These are phyloP conservation scores for Pseudochromis fuscus DNA, from an alignment of 2,797 vertebrate species.

Conservation along the genomic window DNA sequence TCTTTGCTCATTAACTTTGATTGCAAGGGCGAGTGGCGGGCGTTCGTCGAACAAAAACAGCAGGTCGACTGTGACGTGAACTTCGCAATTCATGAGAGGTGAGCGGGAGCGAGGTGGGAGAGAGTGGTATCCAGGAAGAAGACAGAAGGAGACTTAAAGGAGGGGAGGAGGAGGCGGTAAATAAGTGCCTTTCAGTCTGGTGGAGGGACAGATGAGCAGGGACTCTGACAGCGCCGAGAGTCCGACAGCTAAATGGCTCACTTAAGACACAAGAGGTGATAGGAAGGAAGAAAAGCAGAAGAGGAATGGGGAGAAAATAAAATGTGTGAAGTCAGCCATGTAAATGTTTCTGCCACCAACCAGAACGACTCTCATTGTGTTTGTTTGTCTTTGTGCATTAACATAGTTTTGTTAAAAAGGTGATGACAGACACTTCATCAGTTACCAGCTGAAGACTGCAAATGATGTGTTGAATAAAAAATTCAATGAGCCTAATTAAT, in stretches of 20 bases:
- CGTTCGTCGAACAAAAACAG: slow-evolving; percentile 56
- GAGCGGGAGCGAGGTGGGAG: slow-evolving; percentile 25
- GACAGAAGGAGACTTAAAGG: slow-evolving; percentile 28
- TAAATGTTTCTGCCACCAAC: slow-evolving; percentile 49
- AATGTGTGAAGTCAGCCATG: slow-evolving; percentile 48
- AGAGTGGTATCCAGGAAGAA: slow-evolving; percentile 34
- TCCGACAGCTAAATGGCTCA: slow-evolving; percentile 72
- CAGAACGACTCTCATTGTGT: slow-evolving; percentile 30
- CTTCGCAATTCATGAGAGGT: slow-evolving; percentile 48
- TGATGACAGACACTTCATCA: neutral
- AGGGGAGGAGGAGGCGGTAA: slow-evolving; percentile 50
- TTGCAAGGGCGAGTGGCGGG: slow-evolving; percentile 59
- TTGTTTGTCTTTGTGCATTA: slow-evolving; percentile 41
- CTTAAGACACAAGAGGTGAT: slow-evolving; percentile 60
- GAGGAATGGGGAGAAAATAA: slow-evolving; percentile 15
- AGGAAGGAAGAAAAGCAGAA: slow-evolving; percentile 46
- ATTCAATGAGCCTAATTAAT: neutral
- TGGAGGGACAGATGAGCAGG: slow-evolving; percentile 56
- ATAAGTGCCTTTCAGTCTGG: slow-evolving; percentile 70
- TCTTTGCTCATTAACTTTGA: slow-evolving; percentile 72
- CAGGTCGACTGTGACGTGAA: slow-evolving; percentile 57
- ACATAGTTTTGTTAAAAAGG: slow-evolving; percentile 40
- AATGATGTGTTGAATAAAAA: slow-evolving; percentile 1
- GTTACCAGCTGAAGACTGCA: neutral
- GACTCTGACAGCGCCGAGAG: slow-evolving; percentile 57